Evolutionary conservation across 2,888 invertebrate genomes (phyloP).

Genomic region (Lingula anatina): DNA sequence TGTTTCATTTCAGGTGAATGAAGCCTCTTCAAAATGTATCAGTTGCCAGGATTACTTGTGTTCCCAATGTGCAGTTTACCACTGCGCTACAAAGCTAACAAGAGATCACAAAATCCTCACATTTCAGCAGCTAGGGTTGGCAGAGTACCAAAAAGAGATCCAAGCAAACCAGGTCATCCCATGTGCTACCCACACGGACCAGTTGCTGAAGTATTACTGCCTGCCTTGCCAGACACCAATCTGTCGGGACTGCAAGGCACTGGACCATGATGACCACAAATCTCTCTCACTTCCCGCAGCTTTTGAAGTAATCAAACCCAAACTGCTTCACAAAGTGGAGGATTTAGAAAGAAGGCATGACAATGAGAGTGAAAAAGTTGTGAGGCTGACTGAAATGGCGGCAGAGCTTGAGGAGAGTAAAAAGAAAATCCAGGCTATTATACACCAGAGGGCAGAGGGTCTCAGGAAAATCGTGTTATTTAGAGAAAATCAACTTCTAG

Average conservation of each 20-base stretch:
- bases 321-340: neutral
- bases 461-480: no score
- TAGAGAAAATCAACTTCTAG: no score
- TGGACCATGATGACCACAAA: neutral
- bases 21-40: neutral
- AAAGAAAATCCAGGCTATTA: no score
- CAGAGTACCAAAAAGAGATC: no score
- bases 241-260: neutral
- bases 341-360: neutral
- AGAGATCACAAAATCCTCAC: neutral
- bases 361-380: no score
- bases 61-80: neutral
- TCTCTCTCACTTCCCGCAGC: neutral
- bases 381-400: neutral
- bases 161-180: neutral
- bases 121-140: no score
- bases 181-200: neutral
- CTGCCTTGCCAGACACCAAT: neutral
- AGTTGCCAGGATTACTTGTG: neutral
- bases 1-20: no score
- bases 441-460: no score
- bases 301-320: neutral
- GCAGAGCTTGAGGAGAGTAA: no score
- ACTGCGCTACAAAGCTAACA: neutral
- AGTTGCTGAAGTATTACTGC: neutral